phyloP scores from a whole-genome alignment of 2,888 invertebrate species.

The Himalopsyche kuldschensis region DNA sequence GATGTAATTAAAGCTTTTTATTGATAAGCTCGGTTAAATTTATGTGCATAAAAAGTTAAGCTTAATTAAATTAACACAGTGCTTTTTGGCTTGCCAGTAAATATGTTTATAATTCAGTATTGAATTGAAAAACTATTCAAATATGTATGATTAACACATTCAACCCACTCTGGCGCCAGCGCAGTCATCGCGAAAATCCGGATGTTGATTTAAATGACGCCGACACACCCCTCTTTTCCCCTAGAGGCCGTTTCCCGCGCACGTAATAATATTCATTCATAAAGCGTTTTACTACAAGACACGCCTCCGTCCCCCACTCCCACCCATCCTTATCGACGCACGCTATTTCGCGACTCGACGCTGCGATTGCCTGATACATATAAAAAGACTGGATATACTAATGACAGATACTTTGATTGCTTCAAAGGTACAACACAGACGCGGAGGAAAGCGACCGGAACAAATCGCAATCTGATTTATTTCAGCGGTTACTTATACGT shows the following conservation, averaged over 20 bases:
- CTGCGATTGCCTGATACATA: background rate
- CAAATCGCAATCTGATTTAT: background rate
- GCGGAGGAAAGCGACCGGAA: background rate
- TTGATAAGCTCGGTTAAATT: too few species aligned
- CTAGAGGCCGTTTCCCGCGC: background rate
- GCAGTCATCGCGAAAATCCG: background rate
- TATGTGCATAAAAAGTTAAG: too few species aligned
- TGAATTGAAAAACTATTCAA: too few species aligned
- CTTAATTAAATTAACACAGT: too few species aligned
- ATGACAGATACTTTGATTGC: background rate
- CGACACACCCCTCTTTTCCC: background rate
- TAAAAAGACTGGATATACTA: background rate
- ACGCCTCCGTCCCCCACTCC: background rate
- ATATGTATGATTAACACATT: too few species aligned
- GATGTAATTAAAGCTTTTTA: too few species aligned
- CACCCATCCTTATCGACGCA: background rate
- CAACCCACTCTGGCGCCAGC: background rate
- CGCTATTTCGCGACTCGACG: too few species aligned
- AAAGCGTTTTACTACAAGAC: background rate
- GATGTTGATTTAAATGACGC: background rate
- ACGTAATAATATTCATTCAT: background rate
- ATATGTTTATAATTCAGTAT: too few species aligned
- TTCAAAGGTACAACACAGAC: background rate
- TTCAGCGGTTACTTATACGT: background rate
- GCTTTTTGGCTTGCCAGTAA: too few species aligned